Conservation (phyloP, 2,888 invertebrate species). For the Drosophila atripex region DNA sequence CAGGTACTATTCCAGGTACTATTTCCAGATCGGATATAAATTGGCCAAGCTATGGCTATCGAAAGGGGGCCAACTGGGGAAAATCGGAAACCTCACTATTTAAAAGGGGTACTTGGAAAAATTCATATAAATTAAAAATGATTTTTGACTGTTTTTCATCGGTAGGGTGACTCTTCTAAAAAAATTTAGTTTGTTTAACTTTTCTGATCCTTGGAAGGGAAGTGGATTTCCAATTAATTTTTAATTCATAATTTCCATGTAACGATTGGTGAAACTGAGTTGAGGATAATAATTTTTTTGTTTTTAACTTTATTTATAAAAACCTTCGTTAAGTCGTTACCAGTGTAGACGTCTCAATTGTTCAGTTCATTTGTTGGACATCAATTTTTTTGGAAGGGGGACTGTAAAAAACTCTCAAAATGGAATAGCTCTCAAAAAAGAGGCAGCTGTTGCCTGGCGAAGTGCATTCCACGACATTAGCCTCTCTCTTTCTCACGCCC, state of each 20-base stretch:
- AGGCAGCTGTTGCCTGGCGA: slow-evolving; percentile 39
- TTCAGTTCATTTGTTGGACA: slow-evolving; percentile 53
- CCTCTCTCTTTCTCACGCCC: slow-evolving; percentile 8
- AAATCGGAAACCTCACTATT: not conserved
- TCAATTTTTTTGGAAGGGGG: slow-evolving; percentile 50
- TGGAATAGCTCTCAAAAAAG: slow-evolving; percentile 31
- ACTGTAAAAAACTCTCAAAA: slow-evolving; percentile 26
- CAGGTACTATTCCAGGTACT: too few relatives aligned
- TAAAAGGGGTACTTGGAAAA: not conserved
- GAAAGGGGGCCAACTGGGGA: too few relatives aligned
- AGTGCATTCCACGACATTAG: slow-evolving; percentile 41
- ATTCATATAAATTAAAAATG: not conserved
- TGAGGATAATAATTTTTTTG: too few relatives aligned
- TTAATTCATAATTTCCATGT: too few relatives aligned
- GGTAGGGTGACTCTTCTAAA: too few relatives aligned
- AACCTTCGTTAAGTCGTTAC: not conserved
- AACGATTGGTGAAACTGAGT: too few relatives aligned
- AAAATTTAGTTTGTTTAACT: too few relatives aligned
- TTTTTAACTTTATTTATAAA: not conserved
- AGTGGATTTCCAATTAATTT: too few relatives aligned
- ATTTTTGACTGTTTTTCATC: too few relatives aligned
- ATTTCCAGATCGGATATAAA: too few relatives aligned
- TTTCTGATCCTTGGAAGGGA: too few relatives aligned
- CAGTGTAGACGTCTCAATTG: slow-evolving; percentile 35
- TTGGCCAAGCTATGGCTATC: too few relatives aligned